A percentile compares a stretch with the other conserved stretches of the same genome.
Evolutionary conservation across 2,113 vertebrate species (phyloP).

Genomic region (Epinephelus cyanopodus): DNA sequence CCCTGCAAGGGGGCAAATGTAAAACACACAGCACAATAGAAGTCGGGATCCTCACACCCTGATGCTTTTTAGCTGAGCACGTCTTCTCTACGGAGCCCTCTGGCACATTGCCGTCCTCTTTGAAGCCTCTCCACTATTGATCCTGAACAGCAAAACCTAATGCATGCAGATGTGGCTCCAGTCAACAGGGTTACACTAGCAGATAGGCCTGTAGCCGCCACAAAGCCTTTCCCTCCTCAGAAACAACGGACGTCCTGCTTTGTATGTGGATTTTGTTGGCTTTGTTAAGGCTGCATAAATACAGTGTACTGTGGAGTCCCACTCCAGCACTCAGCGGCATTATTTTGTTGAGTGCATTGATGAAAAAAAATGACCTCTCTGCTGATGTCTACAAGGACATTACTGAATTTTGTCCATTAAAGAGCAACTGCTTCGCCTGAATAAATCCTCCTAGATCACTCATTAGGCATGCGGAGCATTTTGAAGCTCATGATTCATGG

Average conservation of each 20-base stretch:
- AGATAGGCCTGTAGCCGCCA: constrained; percentile 18
- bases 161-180: constrained; percentile 64
- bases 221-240: constrained; percentile 39
- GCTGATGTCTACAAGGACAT: constrained; percentile 41
- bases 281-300: constrained; percentile 57
- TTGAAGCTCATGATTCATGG: constrained; percentile 22
- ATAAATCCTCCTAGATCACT: constrained; percentile 22
- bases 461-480: constrained; percentile 3
- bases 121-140: constrained; percentile 77
- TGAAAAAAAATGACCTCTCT: constrained; percentile 20
- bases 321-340: constrained; percentile 12
- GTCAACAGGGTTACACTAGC: constrained; percentile 44
- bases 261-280: constrained; percentile 45
- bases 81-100: constrained; percentile 61
- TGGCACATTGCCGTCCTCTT: constrained; percentile 63
- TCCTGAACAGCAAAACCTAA: constrained; percentile 49
- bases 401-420: constrained; percentile 31
- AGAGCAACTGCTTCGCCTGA: constrained; percentile 27
- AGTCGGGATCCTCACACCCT: constrained; percentile 32
- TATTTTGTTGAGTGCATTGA: constrained; percentile 27
- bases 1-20: constrained; percentile 57
- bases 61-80: constrained; percentile 35
- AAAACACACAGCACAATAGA: constrained; percentile 67
- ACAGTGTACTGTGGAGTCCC: constrained; percentile 21
- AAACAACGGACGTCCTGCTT: constrained; percentile 20